Evolutionary conservation across 2,888 invertebrate genomes (phyloP).

Genomic region (Empis stercorea): DNA sequence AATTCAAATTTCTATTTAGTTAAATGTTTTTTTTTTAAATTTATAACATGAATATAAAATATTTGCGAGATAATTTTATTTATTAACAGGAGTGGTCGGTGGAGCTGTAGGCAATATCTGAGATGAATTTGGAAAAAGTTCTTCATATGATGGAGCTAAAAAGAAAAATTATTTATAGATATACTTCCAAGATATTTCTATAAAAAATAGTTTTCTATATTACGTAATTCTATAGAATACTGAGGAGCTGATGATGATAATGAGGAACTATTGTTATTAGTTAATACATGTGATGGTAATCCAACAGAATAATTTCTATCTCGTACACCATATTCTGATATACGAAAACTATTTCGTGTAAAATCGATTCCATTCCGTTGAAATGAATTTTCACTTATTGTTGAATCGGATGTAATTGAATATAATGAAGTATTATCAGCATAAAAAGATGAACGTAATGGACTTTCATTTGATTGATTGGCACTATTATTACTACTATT

Average conservation of each 20-base stretch:
- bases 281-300: too few relatives aligned
- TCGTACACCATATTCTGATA: slow-evolving; percentile 14
- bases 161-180: neutral
- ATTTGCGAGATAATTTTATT: too few relatives aligned
- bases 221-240: slow-evolving; percentile 8
- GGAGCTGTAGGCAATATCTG: slow-evolving; percentile 1
- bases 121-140: slow-evolving; percentile 28
- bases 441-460: slow-evolving; percentile 28
- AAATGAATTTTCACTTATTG: slow-evolving; percentile 20
- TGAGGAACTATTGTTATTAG: neutral
- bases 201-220: neutral
- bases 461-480: slow-evolving; percentile 24
- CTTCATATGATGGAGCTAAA: slow-evolving; percentile 34
- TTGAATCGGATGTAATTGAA: slow-evolving; percentile 30
- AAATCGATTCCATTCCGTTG: slow-evolving; percentile 26
- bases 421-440: slow-evolving; percentile 30
- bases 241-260: slow-evolving; percentile 4
- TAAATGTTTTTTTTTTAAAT: too few relatives aligned
- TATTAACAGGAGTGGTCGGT: neutral
- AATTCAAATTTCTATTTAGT: too few relatives aligned
- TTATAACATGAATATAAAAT: too few relatives aligned
- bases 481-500: slow-evolving; percentile 2
- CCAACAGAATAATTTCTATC: neutral
- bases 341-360: slow-evolving; percentile 24
- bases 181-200: neutral